phyloP scores from a whole-genome alignment of 2,113 vertebrate species.

The Hippolais icterina region DNA sequence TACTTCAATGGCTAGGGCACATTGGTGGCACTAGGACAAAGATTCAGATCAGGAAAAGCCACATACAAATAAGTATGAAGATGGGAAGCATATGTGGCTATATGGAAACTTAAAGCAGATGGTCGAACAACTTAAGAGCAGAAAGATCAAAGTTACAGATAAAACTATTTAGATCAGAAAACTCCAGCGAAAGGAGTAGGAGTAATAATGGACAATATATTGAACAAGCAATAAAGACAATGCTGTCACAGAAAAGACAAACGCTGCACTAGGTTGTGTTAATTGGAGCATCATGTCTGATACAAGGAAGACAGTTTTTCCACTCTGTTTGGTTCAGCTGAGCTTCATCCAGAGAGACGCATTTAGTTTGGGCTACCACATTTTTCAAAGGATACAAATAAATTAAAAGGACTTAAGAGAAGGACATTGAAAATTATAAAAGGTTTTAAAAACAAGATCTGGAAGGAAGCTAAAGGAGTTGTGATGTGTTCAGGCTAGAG shows the following conservation, averaged over 20 bases:
- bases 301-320: not conserved
- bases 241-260: not conserved
- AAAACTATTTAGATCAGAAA: not conserved
- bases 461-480: conserved; percentile 53
- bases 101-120: conserved; percentile 24
- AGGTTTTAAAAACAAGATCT: conserved; percentile 55
- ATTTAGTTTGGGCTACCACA: not conserved
- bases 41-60: not conserved
- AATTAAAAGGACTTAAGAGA: conserved; percentile 37
- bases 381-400: conserved; percentile 46
- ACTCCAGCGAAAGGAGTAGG: not conserved
- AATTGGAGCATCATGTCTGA: not conserved
- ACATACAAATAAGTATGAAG: not conserved
- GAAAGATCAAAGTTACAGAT: conserved; percentile 9
- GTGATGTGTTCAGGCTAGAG: conserved; percentile 26
- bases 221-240: not conserved
- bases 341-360: not conserved
- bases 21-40: not conserved
- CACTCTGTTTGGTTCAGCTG: not conserved
- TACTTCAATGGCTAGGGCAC: not conserved
- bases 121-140: not conserved
- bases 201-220: not conserved
- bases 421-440: conserved; percentile 42
- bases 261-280: not conserved
- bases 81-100: not conserved